Evolutionary conservation across 1,140 invertebrate species (phyloP).

Genomic region (Heliconius congener): DNA sequence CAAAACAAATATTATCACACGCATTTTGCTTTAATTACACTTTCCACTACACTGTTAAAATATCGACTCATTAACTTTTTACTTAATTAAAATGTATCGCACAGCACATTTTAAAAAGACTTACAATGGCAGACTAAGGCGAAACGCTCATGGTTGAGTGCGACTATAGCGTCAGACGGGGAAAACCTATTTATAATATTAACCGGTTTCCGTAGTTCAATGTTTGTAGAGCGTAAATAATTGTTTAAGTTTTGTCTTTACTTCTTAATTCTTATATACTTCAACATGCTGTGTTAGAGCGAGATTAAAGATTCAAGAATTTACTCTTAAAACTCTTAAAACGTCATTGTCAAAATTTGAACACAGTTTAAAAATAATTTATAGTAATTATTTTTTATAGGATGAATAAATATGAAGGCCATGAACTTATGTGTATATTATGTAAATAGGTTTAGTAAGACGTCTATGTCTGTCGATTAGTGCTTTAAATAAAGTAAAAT

Average conservation of each 20-base stretch:
- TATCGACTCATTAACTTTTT: background rate
- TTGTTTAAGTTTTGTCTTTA: background rate
- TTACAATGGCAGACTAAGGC: background rate
- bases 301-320: background rate
- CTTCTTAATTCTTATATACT: background rate
- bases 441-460: too few relatives aligned
- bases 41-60: background rate
- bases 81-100: background rate
- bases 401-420: too few relatives aligned
- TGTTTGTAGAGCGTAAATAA: background rate
- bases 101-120: background rate
- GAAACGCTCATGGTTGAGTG: slow-evolving; percentile 12
- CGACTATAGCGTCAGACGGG: slow-evolving; percentile 22
- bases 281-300: background rate
- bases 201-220: slow-evolving; percentile 20
- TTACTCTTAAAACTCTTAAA: background rate
- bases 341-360: background rate
- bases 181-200: slow-evolving; percentile 27
- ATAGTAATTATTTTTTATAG: too few relatives aligned
- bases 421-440: too few relatives aligned
- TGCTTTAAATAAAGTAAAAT: too few relatives aligned
- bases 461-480: too few relatives aligned
- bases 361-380: background rate
- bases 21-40: slow-evolving; percentile 26
- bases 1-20: slow-evolving; percentile 20